These are phyloP conservation scores for Tragelaphus strepsiceros DNA, from an alignment of 2,113 vertebrate species.

Conservation along the genomic window DNA sequence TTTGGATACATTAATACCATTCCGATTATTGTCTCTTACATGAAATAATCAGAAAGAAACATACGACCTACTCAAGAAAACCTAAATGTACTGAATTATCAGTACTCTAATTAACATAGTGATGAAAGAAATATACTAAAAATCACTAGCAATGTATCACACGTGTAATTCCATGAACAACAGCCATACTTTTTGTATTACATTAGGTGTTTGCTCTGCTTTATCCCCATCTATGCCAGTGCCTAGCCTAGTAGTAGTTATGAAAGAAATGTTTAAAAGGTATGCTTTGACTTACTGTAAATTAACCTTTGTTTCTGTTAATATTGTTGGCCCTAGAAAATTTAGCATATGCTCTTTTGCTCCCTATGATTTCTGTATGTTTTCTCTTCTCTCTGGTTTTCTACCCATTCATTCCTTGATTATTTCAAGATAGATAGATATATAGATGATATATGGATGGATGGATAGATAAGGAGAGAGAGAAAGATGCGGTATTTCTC, in stretches of 20 bases:
- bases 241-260: not conserved
- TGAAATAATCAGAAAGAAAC: not conserved
- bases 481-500: not conserved
- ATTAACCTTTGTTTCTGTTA: not conserved
- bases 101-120: not conserved
- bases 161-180: not conserved
- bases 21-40: not conserved
- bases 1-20: not conserved
- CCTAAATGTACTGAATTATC: not conserved
- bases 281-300: not conserved
- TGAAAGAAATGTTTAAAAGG: not conserved
- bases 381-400: not conserved
- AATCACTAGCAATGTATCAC: not conserved
- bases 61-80: rapidly evolving
- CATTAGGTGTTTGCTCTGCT: not conserved
- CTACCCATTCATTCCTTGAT: not conserved
- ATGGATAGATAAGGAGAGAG: not conserved
- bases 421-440: not conserved
- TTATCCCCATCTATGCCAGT: not conserved
- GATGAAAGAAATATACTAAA: not conserved
- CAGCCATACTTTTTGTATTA: not conserved
- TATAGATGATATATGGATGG: not conserved
- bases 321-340: not conserved
- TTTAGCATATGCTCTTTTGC: not conserved
- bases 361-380: not conserved